Conservation (phyloP, 2,888 invertebrate genomes). For the Creontiades dilutus region DNA sequence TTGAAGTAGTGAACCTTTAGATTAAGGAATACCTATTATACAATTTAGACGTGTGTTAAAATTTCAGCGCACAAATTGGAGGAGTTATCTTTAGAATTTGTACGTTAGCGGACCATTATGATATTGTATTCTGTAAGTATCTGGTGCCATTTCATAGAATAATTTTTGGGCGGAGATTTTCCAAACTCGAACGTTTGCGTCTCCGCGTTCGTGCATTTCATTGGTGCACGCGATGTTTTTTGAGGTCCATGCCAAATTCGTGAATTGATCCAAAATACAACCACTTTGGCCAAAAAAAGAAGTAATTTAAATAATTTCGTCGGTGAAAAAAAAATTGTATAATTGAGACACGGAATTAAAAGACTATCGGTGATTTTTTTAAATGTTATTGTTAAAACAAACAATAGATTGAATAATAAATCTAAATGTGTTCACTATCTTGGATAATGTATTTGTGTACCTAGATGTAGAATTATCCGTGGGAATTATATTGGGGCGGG, state of each 20-base stretch:
- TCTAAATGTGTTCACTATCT: conserved; percentile 62
- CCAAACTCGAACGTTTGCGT: background rate
- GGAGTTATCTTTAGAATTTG: conserved; percentile 34
- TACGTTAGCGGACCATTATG: conserved; percentile 52
- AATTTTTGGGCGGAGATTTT: background rate
- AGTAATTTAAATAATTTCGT: background rate
- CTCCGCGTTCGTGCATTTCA: conserved; percentile 4
- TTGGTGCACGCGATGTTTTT: background rate
- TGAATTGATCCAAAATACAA: conserved; percentile 3
- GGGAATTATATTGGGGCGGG: background rate
- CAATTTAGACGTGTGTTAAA: conserved; percentile 5
- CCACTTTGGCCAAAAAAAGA: background rate
- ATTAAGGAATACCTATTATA: background rate
- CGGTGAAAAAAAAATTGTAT: background rate
- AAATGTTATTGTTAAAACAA: background rate
- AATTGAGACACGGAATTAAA: background rate
- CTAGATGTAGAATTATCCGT: background rate
- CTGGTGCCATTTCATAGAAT: conserved; percentile 34
- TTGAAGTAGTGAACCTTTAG: conserved; percentile 1
- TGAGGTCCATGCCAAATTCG: conserved; percentile 56
- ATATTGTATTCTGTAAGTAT: conserved; percentile 14
- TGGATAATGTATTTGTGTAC: conserved; percentile 1
- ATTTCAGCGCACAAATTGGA: conserved; percentile 38
- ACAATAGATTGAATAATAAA: conserved; percentile 17
- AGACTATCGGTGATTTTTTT: conserved; percentile 22